Base-by-base conservation (phyloP, 2,888 invertebrate genomes). In the Thera obeliscata region DNA sequence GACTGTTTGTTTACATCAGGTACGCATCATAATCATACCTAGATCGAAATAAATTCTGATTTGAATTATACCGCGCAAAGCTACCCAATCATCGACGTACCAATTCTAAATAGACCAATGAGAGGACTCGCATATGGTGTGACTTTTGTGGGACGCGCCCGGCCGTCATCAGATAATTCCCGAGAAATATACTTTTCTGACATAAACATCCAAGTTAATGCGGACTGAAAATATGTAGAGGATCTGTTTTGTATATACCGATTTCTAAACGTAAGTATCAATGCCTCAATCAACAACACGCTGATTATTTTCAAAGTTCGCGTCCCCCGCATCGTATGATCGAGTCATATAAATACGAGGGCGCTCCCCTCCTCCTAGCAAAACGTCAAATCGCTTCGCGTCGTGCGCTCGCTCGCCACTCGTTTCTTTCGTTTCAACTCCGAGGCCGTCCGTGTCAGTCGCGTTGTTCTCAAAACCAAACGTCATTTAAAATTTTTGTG, bases 301-400 rank as follows among this genome's bases (percentile, higher is more conserved):
- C 70, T 81, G 82, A 86, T 86, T 86, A 86, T 84, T 87, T 86
- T 77, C 83, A 82, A 84, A 85, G 85, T 87, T 82, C 79, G 81
- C 83, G 83, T 87, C 85, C 88, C 86, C 89, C 88, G 90, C 90
- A 91, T 93, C 93, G 88, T 91, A 92, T 77, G 92, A 93, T 90
- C 87, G 83, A 82, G 87, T 87, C 89, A 87, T 93, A 92, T 93
- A 93, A 91, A 91, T 86, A 85, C 84, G 78, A 79, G 80, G 76
- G 74, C 82, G 80, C 89, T 88, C 92, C 93, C 91, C 91, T 85
- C 90, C 87, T 87, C 67, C 85, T 74, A 76, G 78, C 84, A 88
- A 91, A 90, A 90, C 90, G 91, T 90, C 88, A 89, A 89, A 87
- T 80, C 81, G 79, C 84, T 85, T 82, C 81, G 81, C 81, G 77